Base-by-base conservation (phyloP, 2,888 invertebrate species). In the Cosmopolites sordidus region DNA sequence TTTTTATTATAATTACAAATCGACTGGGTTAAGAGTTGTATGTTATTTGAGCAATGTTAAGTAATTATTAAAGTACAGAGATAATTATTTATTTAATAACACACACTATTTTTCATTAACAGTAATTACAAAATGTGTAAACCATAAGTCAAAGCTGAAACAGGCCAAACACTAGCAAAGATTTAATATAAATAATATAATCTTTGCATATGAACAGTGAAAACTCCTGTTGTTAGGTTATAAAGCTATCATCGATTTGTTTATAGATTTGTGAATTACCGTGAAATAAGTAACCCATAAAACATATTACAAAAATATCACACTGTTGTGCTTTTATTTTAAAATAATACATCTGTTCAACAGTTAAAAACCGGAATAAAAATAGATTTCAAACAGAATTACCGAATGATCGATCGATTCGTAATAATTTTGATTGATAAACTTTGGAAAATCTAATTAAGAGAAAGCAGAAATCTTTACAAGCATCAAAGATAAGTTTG, bases 401-500 rank as follows among this genome's bases (percentile, higher is more conserved):
- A 22, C 22, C 33, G 33, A 12, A 9, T 33, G 33, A 12, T 33
- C n/a, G 33, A 12, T 33, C 33, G 33, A 33, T 22, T 22, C 22
- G 8, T 22, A 22, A 22, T 33, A 33, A 33, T 33, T 33, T 33
- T 33, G 33, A 33, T 33, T 12, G 33, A 33, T 12, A 33, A 33
- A 33, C 33, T 33, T 12, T 33, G 11, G 12, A 33, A 12, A 33
- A 33, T 33, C 33, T 33, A 33, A 33, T 33, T 33, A 33, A 33
- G 33, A 33, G 12, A 33, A 33, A 33, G 33, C n/a, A 33, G 33
- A n/a, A 33, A 33, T 33, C 33, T 33, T 33, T 33, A 33, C 33
- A 33, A 33, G 33, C 33, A 46, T 52, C 45, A 46, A 48, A 49
- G 46, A 52, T 52, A 49, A 52, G 45, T 48, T 42, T 50, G 40